Percentiles rank a stretch among this genome's conserved stretches.
phyloP scores from a whole-genome alignment of 1,140 invertebrate genomes.

The Cheumatopsyche charites region DNA sequence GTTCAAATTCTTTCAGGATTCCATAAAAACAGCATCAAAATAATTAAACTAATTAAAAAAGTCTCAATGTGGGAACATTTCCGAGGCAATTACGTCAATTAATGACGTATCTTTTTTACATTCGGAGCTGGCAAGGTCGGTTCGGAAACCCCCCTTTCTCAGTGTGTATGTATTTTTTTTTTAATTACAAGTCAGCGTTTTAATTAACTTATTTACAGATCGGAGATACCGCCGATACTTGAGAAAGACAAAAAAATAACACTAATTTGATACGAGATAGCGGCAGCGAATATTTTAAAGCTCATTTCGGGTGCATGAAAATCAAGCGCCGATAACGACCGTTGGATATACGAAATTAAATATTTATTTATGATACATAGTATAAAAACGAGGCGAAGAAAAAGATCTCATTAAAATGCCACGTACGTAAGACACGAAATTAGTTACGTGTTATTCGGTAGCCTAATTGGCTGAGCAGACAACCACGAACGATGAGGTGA shows the following conservation, averaged over 20 bases:
- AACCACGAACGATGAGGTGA: conserved; percentile 22
- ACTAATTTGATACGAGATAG: conserved; percentile 31
- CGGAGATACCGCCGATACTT: background rate
- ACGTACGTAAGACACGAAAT: conserved; percentile 34
- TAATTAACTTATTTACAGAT: conserved; percentile 30
- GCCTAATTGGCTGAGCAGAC: conserved; percentile 36
- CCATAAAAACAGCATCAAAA: conserved; percentile 48
- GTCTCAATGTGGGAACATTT: conserved; percentile 46
- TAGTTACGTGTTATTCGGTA: conserved; percentile 38
- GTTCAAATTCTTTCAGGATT: conserved; percentile 48
- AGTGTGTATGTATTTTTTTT: conserved; percentile 3
- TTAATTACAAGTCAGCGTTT: conserved; percentile 19
- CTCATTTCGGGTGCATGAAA: conserved; percentile 12
- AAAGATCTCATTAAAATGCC: conserved; percentile 37
- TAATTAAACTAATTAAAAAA: conserved; percentile 49
- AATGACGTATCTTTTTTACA: conserved; percentile 41
- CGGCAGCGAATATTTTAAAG: conserved; percentile 12
- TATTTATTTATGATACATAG: background rate
- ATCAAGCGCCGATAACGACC: conserved; percentile 15
- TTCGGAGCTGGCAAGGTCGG: background rate
- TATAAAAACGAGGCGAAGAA: conserved; percentile 1
- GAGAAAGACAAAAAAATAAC: conserved; percentile 12
- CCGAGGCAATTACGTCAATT: conserved; percentile 47
- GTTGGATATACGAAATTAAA: background rate
- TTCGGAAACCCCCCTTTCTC: background rate